These are phyloP conservation scores for Cyanoramphus novaezelandiae DNA, from an alignment of 2,113 vertebrate genomes.

Conservation along the genomic window DNA sequence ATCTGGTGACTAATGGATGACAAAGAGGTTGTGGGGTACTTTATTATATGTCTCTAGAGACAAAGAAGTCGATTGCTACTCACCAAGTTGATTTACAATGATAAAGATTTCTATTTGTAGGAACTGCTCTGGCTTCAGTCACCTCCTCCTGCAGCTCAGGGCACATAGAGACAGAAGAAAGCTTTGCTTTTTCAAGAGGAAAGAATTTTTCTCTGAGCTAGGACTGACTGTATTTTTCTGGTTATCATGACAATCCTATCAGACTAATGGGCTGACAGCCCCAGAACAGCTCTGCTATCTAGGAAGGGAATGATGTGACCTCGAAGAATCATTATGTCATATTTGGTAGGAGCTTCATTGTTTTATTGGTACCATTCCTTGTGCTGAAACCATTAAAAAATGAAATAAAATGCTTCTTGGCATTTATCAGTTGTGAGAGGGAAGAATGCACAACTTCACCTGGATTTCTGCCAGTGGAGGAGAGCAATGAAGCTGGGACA, in stretches of 20 bases:
- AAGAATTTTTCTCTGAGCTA: background rate
- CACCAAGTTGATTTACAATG: constrained; percentile 49
- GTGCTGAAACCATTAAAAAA: background rate
- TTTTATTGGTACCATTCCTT: constrained; percentile 34
- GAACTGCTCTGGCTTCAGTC: background rate
- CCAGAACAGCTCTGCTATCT: constrained; percentile 2
- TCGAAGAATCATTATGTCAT: constrained; percentile 33
- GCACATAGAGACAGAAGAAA: background rate
- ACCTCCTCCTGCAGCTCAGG: background rate
- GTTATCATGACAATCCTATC: constrained; percentile 29
- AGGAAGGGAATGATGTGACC: constrained; percentile 10
- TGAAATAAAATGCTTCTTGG: background rate
- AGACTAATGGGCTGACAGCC: constrained; percentile 6
- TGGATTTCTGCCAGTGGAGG: background rate
- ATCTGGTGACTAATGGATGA: constrained; percentile 59
- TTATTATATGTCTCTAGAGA: constrained; percentile 54
- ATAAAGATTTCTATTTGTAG: constrained; percentile 53
- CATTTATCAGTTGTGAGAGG: background rate
- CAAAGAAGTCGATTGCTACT: constrained; percentile 54
- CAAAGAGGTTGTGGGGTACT: constrained; percentile 30
- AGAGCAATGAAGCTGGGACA: background rate
- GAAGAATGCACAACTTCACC: background rate
- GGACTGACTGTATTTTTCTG: background rate
- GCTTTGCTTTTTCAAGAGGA: constrained; percentile 8
- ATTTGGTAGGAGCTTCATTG: constrained; percentile 15